Evolutionary conservation across 2,113 vertebrate species (phyloP), one percentile per base, ranked within the genome.

Genomic region (Phalacrocorax aristotelis): DNA sequence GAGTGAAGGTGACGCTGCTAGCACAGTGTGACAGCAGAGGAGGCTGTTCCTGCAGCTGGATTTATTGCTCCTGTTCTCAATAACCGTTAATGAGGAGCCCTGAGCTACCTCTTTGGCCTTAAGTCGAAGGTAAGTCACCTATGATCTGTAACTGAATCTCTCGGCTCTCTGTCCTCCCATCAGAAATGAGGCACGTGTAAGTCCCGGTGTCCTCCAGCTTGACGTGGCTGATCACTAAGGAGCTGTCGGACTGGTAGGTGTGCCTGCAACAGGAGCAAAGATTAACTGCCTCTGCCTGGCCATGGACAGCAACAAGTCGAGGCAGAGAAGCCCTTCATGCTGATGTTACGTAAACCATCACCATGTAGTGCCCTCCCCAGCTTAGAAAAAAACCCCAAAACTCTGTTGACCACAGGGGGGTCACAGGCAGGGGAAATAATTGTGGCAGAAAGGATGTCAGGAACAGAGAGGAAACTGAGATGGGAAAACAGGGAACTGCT

Each of bases 161-260:
- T 30, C 98, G 98, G 44, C 98, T 97, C 86, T 99, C 96, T 10
- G 95, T 90, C 58, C 98, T 97, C 34, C 97, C 97, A 1, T 97
- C 96, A 27, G 98, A 98, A 32, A 98, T 97, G 54, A 98, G 94
- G 66, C 99, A 99, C 8, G 97, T 97, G 81, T 99, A 99, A 97
- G 95, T 98, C 4, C 99, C 99, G 0, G 98, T 97, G 8, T 99
- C 99, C 54, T 97, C 94, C 1, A 83, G 81, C 46, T 29, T 76
- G 79, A 99, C 55, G 5, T 98, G 98, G 74, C 98, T 98, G 84
- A 99, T 98, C 13, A 99, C 83, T 81, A 99, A 96, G 61, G 99
- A 99, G 44, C 98, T 98, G 14, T 99, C 98, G 0, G 98, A 96
- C 97, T 99, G 99, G 97, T 98, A 98, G 80, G 83, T 97, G 97